Base-by-base conservation (phyloP, 2,888 invertebrate genomes). In the Drosophila prolongata region DNA sequence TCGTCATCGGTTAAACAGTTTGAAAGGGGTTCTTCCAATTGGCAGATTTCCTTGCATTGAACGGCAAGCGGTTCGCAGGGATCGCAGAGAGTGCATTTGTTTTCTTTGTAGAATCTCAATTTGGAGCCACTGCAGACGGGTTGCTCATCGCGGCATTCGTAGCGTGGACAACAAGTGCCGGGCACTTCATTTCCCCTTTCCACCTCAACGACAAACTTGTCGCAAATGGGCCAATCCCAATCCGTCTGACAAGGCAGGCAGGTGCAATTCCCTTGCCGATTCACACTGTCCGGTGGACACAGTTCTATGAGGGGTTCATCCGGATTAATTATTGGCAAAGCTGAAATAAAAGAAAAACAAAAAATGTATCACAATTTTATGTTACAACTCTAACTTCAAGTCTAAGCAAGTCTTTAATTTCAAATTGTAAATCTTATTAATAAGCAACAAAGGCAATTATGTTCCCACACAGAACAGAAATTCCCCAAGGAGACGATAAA, bases 151-250 rank as follows among this genome's bases (percentile, higher is more conserved):
- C 93, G 93, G 65, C 93, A 92, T 34, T 91, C 83, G 78, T 92
- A 93, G 9, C 91, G 91, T 1, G 93, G 92, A 68, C 93, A 93
- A 77, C 94, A 94, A 77, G 92, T 93, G 24, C 91, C 92, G 0
- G 92, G 92, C 14, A 55, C 1, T 1, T 34, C 58, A 24, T 13
- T 49, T 65, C 35, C 2, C 73, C 83, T 27, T 64, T 75, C 67
- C 11, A 85, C 37, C 52, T 89, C 73, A 34, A 90, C 64, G 3
- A 89, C 79, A 11, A 91, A 82, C 24, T 86, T 60, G 2, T 61
- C 75, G 47, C 16, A 49, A 90, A 91, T 9, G 65, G 64, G 0
- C 87, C 87, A 13, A 6, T 49, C 27, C 87, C 87, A 13, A 6
- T 49, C 27, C 14, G 59, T 44, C 3, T 66, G 66, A 58, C 91